Percentiles rank a stretch among this genome's conserved stretches.
Conservation (phyloP, 2,113 vertebrate species). For the Python bivittatus region DNA sequence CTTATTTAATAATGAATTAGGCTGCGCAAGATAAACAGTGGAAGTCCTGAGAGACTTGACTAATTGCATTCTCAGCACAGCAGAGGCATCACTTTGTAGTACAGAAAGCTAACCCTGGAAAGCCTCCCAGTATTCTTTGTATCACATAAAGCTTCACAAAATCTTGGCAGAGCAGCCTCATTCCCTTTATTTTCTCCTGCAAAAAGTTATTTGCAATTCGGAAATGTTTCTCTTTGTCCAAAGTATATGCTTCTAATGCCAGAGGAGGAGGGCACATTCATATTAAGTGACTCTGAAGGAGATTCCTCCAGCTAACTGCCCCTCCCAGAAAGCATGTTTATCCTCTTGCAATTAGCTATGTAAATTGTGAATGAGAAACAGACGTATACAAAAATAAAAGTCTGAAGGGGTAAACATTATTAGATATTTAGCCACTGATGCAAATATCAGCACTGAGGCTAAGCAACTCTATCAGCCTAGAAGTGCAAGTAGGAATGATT, state of each 20-base stretch:
- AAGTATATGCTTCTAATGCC: neutral
- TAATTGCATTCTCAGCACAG: constrained; percentile 41
- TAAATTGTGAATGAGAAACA: constrained; percentile 3
- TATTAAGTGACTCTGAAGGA: neutral
- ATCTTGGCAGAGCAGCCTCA: neutral
- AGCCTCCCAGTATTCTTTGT: constrained; percentile 36
- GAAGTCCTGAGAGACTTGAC: constrained; percentile 35
- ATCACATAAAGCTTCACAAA: constrained; percentile 24
- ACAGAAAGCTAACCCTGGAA: constrained; percentile 35
- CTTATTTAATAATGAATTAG: constrained; percentile 51
- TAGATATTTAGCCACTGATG: neutral
- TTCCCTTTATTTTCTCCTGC: neutral
- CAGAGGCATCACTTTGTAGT: constrained; percentile 1
- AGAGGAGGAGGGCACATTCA: neutral
- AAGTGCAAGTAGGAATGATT: neutral
- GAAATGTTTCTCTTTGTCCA: neutral
- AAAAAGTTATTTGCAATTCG: neutral
- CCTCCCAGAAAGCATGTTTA: neutral
- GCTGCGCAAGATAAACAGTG: constrained; percentile 31
- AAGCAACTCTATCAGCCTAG: neutral
- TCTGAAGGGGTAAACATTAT: constrained; percentile 8
- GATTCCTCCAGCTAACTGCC: neutral
- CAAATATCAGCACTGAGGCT: neutral
- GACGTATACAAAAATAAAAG: neutral
- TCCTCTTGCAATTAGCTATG: neutral